Evolutionary conservation across 2,888 invertebrate genomes (phyloP), one percentile per base, ranked within the genome.

Genomic region (Leptogaster cylindrica): DNA sequence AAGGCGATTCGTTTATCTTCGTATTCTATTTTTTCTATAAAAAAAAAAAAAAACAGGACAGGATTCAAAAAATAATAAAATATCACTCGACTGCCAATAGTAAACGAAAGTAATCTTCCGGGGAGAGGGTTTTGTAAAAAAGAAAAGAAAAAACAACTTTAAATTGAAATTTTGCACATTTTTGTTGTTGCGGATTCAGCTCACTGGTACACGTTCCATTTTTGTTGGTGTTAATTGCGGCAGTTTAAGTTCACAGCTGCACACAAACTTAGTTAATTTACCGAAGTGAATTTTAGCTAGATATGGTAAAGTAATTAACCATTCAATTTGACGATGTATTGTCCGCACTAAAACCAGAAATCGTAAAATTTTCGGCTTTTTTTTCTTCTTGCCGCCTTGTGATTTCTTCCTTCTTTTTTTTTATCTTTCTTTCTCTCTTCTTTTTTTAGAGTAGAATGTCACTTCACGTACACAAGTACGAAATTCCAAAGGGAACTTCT

Each of bases 131-230:
- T n/a, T n/a, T n/a, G n/a, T n/a, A n/a, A n/a, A n/a, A n/a, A n/a
- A n/a, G n/a, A 65, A 77, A 74, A 69, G 61, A 77, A 77, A 79
- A 44, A 83, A 58, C 52, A 41, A 67, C 52, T 67, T 67, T 69
- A 69, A 66, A 64, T 65, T 52, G 10, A 58, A 65, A 27, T 64
- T 55, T 25, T 28, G 44, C 68, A 68, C 68, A 68, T 68, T 68
- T 66, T 66, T 50, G 61, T 61, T 61, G 58, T 66, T 61, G 66
- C 68, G 65, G 65, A 64, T 68, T 68, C 68, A 68, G 68, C 68
- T 68, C 23, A 63, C 36, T 41, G 44, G 31, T 33, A 55, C 68
- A 55, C 64, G 68, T 65, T 65, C 64, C 66, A 63, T 61, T 66
- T 44, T 68, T 28, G 12, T n/a, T n/a, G n/a, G n/a, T n/a, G n/a